Evolutionary conservation across 2,888 invertebrate species (phyloP), one percentile per base, ranked within the genome.

Genomic region (Trissoscelio sp.): DNA sequence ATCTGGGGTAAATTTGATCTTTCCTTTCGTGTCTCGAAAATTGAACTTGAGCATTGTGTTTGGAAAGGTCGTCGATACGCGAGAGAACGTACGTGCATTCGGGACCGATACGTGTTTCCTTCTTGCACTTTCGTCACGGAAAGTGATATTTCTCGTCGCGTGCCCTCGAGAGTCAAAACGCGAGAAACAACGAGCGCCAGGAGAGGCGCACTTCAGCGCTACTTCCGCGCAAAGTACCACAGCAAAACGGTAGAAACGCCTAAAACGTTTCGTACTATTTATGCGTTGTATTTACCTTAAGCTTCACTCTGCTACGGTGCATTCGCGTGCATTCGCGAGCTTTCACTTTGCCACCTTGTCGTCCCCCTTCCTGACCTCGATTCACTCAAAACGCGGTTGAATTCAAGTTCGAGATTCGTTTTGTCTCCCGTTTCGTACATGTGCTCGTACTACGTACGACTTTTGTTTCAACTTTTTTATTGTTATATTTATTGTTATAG

Each of bases 261-360:
- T 86, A 84, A 86, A 88, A 88, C 86, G 84, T 86, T 85, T 85
- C 86, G 66, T 62, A 83, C 86, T 86, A 86, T 88, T 88, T 87
- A 86, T 85, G 86, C 83, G 73, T 62, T 55, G 73, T 73, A 81
- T 81, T 81, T 81, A 64, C 78, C 44, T 51, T 69, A 48, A 77
- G 62, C 67, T 81, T 53, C 48, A 67, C 24, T 44, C 39, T 57
- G 39, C 24, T 58, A 69, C 64, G 20, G 62, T 58, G 60, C 57
- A 66, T 16, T 60, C 72, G 79, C 57, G 72, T 66, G 66, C 73
- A 58, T 39, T 70, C 46, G 60, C 53, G 55, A 72, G 66, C 39
- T 77, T 81, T 73, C 69, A 51, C 53, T 67, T 57, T 37, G 66
- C 55, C 64, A 28, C 39, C 80, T 31, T 55, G 28, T 42, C 64